These are phyloP conservation scores for Pangasius sanitwongsei DNA, from an alignment of 2,797 vertebrate species.

Conservation along the genomic window DNA sequence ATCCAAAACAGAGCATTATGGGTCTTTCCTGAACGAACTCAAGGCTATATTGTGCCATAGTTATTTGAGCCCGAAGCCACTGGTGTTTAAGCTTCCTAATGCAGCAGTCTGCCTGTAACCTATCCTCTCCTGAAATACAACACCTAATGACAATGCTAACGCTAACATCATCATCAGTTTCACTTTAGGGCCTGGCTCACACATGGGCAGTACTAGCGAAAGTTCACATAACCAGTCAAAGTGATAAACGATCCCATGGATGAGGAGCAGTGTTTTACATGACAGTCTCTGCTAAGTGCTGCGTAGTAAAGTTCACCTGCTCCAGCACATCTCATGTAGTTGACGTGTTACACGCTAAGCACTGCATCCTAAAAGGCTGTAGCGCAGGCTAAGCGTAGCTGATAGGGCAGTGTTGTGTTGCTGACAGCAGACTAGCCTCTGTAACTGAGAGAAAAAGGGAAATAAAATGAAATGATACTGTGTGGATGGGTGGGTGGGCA, in stretches of 20 bases:
- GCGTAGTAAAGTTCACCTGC: background rate
- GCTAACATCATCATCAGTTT: slow-evolving; percentile 21
- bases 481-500: background rate
- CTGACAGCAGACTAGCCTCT: background rate
- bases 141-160: slow-evolving; percentile 14
- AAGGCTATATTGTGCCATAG: background rate
- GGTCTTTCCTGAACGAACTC: background rate
- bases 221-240: slow-evolving; percentile 6
- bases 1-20: background rate
- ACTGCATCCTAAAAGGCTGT: background rate
- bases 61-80: slow-evolving; percentile 10
- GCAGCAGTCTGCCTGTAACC: slow-evolving; percentile 20
- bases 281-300: background rate
- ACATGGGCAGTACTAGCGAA: background rate
- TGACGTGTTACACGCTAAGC: background rate
- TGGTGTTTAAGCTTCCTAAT: slow-evolving; percentile 13
- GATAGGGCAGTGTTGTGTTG: background rate
- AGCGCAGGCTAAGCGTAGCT: background rate
- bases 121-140: slow-evolving; percentile 26
- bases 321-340: background rate
- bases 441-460: background rate
- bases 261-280: background rate
- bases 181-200: slow-evolving; percentile 5
- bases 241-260: background rate
- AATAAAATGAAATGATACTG: background rate